A percentile compares a stretch with the other conserved stretches of the same genome.
phyloP scores from a whole-genome alignment of 2,797 vertebrate genomes.

The Sebastiscus albofasciatus region DNA sequence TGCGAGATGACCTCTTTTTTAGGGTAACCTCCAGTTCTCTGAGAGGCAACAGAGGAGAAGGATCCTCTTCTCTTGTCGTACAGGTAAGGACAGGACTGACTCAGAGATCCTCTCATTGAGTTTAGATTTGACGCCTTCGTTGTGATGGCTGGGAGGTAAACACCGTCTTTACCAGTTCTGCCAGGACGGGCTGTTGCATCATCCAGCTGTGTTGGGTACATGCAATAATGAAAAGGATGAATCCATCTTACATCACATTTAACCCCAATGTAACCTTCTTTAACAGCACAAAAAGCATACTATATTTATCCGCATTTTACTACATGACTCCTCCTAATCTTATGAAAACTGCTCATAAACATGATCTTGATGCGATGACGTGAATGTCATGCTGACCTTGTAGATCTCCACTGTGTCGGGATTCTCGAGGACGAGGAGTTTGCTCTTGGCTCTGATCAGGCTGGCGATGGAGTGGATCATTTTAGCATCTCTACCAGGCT shows the following conservation, averaged over 20 bases:
- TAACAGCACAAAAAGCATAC: neutral
- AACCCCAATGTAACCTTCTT: neutral
- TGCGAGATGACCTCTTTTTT: conserved; percentile 68
- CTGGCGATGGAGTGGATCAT: conserved; percentile 74
- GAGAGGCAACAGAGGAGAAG: conserved; percentile 75
- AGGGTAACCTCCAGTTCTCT: conserved; percentile 45
- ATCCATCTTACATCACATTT: neutral
- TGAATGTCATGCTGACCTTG: conserved; percentile 56
- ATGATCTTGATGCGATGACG: too few relatives aligned
- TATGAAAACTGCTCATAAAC: too few relatives aligned
- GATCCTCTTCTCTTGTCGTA: conserved; percentile 75
- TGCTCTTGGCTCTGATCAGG: conserved; percentile 74
- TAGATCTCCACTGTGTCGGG: conserved; percentile 77
- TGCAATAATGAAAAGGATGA: neutral
- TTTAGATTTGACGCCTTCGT: conserved; percentile 69
- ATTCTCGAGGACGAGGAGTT: conserved; percentile 76
- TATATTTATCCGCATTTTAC: too few relatives aligned
- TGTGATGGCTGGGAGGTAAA: conserved; percentile 78
- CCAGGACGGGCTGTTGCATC: conserved; percentile 20
- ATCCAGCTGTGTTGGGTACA: conserved; percentile 54
- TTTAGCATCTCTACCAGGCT: conserved; percentile 59
- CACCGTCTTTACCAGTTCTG: conserved; percentile 45
- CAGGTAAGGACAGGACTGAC: conserved; percentile 79
- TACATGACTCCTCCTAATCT: too few relatives aligned
- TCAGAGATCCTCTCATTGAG: conserved; percentile 69